Base-by-base conservation (phyloP, 2,113 vertebrate genomes). In the Miniopterus natalensis region DNA sequence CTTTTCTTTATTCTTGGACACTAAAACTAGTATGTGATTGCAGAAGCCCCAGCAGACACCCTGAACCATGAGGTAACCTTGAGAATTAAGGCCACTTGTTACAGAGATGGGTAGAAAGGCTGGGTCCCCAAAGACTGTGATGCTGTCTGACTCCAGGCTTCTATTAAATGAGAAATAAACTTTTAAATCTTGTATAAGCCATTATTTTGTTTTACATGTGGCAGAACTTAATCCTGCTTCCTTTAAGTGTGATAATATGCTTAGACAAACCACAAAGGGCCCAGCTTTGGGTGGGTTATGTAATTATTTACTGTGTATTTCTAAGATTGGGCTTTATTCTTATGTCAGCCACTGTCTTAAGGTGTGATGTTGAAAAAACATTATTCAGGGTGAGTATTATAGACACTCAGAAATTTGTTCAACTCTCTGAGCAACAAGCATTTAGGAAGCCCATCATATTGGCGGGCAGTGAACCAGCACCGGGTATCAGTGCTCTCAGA, bases 131-230 rank as follows among this genome's bases (percentile, higher is more conserved):
- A 1, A 51, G 29, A 77, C 65, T 18, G 2, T 27, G 12, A 45
- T 47, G n/a, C 13, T 75, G 23, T 12, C 71, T 65, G 21, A 42
- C 29, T 71, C 23, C 18, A 83, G 61, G 31, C 3, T 61, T 88
- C 66, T 90, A 74, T 88, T 65, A 74, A 83, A 71, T 40, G n/a
- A 84, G 55, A 92, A 74, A 53, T 45, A 85, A 87, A 80, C 23
- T 31, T 83, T 66, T n/a, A 59, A 59, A 10, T 91, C n/a, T 77
- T 95, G 23, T 36, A 85, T 88, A 91, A 68, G 17, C 2, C 61
- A 55, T 25, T 51, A 29, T 31, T 77, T 47, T 45, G 13, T 73
- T 61, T 84, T 70, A 36, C 12, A 12, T 15, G 23, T 20, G 68
- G 73, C 2, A 25, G 51, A 93, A 57, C 20, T 6, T 65, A 73